phyloP scores from a whole-genome alignment of 2,888 invertebrate species.

The Holacanthella duospinosa region DNA sequence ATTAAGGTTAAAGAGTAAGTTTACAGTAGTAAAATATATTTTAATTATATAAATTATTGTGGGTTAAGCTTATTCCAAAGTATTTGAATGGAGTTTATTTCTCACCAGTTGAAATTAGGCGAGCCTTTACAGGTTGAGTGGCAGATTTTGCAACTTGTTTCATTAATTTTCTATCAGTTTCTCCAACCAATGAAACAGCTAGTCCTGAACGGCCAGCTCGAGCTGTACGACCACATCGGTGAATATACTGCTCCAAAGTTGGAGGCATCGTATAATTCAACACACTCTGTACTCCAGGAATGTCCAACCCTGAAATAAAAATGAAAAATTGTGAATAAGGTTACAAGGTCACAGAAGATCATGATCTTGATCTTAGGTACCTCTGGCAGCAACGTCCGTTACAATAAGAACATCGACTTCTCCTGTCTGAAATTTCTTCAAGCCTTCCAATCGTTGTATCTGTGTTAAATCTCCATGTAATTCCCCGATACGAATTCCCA shows the following conservation, averaged over 20 bases:
- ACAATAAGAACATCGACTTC: slow-evolving; percentile 78
- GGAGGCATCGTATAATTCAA: slow-evolving; percentile 94
- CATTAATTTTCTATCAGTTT: slow-evolving; percentile 78
- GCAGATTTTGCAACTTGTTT: slow-evolving; percentile 84
- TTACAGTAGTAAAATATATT: neutral
- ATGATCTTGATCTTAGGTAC: neutral
- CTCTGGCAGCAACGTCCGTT: slow-evolving; percentile 82
- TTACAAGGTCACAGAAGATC: no score
- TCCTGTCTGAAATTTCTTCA: slow-evolving; percentile 77
- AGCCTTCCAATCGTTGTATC: slow-evolving; percentile 79
- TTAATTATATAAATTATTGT: no score
- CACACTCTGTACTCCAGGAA: slow-evolving; percentile 44
- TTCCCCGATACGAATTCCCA: slow-evolving; percentile 67
- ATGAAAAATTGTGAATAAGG: neutral
- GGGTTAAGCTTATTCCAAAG: no score
- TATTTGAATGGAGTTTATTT: slow-evolving; percentile 15
- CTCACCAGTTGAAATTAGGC: slow-evolving; percentile 69
- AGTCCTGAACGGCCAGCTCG: slow-evolving; percentile 87
- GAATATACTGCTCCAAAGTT: slow-evolving; percentile 90
- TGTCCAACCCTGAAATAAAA: slow-evolving; percentile 28
- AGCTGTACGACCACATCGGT: slow-evolving; percentile 90
- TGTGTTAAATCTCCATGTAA: slow-evolving; percentile 95
- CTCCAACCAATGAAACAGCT: slow-evolving; percentile 89
- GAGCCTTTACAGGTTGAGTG: slow-evolving; percentile 69
- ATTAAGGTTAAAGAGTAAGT: neutral